Evolutionary conservation across 2,797 vertebrate species (phyloP).

Genomic region (Lindbergichthys nudifrons): DNA sequence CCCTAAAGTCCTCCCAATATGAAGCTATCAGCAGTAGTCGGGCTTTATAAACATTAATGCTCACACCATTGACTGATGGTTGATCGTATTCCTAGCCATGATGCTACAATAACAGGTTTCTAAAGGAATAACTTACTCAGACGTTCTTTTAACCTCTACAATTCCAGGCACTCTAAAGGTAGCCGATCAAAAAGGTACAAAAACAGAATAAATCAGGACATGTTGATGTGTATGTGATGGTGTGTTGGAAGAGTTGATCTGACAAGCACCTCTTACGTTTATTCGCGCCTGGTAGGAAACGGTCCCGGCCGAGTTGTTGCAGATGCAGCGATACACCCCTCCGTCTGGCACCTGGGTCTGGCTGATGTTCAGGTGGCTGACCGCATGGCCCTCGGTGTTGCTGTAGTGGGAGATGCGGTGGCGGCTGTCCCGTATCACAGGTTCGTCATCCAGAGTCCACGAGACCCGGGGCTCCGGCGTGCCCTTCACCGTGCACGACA

Average conservation of each 20-base stretch:
- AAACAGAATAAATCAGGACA: constrained; percentile 69
- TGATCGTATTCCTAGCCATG: neutral
- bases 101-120: constrained; percentile 4
- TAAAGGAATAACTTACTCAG: constrained; percentile 40
- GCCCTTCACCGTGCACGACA: constrained; percentile 96
- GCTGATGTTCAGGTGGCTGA: constrained; percentile 98
- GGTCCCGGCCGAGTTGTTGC: constrained; percentile 98
- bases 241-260: constrained; percentile 98
- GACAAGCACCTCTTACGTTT: constrained; percentile 99
- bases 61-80: constrained; percentile 46
- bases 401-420: constrained; percentile 94
- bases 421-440: constrained; percentile 90
- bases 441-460: constrained; percentile 97
- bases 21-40: constrained; percentile 59
- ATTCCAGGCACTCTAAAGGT: constrained; percentile 59
- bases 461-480: constrained; percentile 93
- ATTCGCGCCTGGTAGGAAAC: constrained; percentile 99
- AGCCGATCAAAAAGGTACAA: constrained; percentile 49
- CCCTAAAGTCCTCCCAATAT: constrained; percentile 55
- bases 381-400: constrained; percentile 91
- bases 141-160: constrained; percentile 37
- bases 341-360: constrained; percentile 96
- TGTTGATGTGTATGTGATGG: constrained; percentile 84
- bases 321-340: constrained; percentile 97
- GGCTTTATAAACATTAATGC: constrained; percentile 46